Conservation (phyloP, 2,888 invertebrate genomes). For the Hypsopygia costalis region DNA sequence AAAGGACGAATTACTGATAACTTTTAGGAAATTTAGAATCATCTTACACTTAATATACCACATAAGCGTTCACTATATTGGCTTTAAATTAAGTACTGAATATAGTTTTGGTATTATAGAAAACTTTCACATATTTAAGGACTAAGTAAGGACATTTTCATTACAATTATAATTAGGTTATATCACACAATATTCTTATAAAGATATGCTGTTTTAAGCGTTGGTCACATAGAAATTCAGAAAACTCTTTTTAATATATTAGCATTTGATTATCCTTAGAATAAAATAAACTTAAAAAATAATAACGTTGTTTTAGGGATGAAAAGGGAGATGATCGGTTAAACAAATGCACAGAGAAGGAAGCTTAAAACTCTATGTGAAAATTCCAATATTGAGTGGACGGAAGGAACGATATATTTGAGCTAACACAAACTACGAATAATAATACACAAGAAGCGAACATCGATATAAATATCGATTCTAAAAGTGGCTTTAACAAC, state of each 20-base stretch:
- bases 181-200: constrained; percentile 77
- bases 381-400: constrained; percentile 63
- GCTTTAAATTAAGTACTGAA: constrained; percentile 73
- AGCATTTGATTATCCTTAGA: constrained; percentile 26
- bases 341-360: constrained; percentile 43
- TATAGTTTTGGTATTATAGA: constrained; percentile 63
- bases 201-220: constrained; percentile 77
- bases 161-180: constrained; percentile 69
- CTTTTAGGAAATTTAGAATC: constrained; percentile 46
- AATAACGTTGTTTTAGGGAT: constrained; percentile 14
- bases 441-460: constrained; percentile 11
- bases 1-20: constrained; percentile 56
- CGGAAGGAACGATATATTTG: constrained; percentile 70
- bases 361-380: constrained; percentile 60
- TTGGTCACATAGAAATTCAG: constrained; percentile 69
- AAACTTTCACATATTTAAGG: constrained; percentile 51
- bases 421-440: constrained; percentile 38
- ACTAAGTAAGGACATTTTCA: constrained; percentile 61
- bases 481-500: too few relatives aligned
- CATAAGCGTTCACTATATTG: constrained; percentile 57
- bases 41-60: constrained; percentile 43
- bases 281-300: constrained; percentile 29
- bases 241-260: constrained; percentile 35
- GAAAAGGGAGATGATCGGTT: constrained; percentile 24
- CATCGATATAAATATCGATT: background rate